phyloP scores from a whole-genome alignment of 1,140 invertebrate species.

The Bombus polaris region DNA sequence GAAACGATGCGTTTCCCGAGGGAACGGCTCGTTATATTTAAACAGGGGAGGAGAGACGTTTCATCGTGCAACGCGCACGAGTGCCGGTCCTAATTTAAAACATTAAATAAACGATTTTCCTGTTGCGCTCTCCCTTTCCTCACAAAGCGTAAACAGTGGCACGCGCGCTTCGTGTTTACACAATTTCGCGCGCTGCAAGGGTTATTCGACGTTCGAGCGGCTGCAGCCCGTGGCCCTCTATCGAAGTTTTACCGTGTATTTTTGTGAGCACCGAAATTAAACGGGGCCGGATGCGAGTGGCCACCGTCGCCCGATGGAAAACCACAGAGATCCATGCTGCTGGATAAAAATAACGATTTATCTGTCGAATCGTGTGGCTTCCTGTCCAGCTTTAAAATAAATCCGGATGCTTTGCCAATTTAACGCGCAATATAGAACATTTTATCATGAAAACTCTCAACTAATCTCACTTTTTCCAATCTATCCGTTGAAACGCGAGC shows the following conservation, averaged over 20 bases:
- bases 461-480: neutral
- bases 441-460: neutral
- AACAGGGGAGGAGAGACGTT: neutral
- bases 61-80: neutral
- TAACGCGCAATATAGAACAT: neutral
- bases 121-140: neutral
- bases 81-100: slow-evolving; percentile 35
- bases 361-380: slow-evolving; percentile 1
- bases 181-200: slow-evolving; percentile 37
- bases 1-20: neutral
- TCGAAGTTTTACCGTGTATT: slow-evolving; percentile 24
- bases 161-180: slow-evolving; percentile 34
- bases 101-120: slow-evolving; percentile 44
- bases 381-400: slow-evolving; percentile 13
- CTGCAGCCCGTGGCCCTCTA: neutral
- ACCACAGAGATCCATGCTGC: neutral
- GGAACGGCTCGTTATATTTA: neutral
- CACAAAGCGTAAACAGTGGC: slow-evolving; percentile 30
- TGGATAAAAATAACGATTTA: slow-evolving; percentile 54
- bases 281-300: slow-evolving; percentile 19
- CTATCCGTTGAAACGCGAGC: neutral
- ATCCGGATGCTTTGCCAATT: neutral
- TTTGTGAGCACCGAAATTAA: slow-evolving; percentile 45
- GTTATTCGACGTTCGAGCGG: neutral
- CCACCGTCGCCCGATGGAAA: slow-evolving; percentile 24